Evolutionary conservation across 2,113 vertebrate species (phyloP).

Genomic region (Forbesichthys papilliferus): DNA sequence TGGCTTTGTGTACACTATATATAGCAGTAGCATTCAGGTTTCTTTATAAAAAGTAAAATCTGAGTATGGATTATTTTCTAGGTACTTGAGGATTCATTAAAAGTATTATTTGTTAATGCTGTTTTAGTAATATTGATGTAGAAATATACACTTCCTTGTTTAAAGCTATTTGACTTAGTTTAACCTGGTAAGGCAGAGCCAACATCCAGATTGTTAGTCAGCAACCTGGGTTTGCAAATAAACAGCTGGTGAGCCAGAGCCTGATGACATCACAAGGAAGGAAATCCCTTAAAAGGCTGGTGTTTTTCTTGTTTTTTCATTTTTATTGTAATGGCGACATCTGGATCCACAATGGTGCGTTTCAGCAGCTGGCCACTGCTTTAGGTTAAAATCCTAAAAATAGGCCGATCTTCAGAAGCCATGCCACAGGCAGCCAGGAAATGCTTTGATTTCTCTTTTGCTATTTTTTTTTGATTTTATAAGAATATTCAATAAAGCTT

Average conservation of each 20-base stretch:
- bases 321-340: constrained; percentile 67
- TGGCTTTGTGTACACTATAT: neutral
- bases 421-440: constrained; percentile 79
- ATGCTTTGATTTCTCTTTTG: constrained; percentile 76
- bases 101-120: too few relatives aligned
- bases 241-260: constrained; percentile 15
- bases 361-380: constrained; percentile 64
- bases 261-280: constrained; percentile 35
- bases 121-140: too few relatives aligned
- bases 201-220: too few relatives aligned
- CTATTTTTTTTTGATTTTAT: constrained; percentile 65
- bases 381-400: constrained; percentile 77
- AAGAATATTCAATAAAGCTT: constrained; percentile 78
- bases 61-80: too few relatives aligned
- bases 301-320: constrained; percentile 24
- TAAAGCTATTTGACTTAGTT: neutral
- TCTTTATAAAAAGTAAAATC: neutral
- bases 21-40: neutral
- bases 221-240: neutral
- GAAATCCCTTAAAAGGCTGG: constrained; percentile 27
- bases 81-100: too few relatives aligned
- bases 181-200: neutral
- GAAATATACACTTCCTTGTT: neutral
- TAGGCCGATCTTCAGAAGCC: constrained; percentile 76
- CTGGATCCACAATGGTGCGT: constrained; percentile 66